Percentiles rank a stretch among this genome's conserved stretches.
phyloP scores from a whole-genome alignment of 1,140 invertebrate species.

The Hesperophylax magnus region DNA sequence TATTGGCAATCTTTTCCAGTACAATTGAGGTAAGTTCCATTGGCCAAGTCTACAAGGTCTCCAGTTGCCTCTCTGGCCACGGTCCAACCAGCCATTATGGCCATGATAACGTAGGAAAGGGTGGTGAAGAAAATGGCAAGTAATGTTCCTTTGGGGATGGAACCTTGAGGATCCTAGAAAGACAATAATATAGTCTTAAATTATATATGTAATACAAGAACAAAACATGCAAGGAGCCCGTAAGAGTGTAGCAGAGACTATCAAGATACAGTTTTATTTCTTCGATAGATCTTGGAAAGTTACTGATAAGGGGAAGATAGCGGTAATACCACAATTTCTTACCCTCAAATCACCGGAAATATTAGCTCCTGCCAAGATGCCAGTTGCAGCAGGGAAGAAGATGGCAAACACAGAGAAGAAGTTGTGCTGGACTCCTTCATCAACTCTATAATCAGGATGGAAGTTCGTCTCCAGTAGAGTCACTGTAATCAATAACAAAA shows the following conservation, averaged over 20 bases:
- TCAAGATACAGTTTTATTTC: background rate
- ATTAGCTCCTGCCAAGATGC: slow-evolving; percentile 93
- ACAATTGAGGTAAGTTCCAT: slow-evolving; percentile 70
- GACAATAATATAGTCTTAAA: background rate
- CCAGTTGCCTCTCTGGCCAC: slow-evolving; percentile 86
- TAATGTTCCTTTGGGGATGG: slow-evolving; percentile 93
- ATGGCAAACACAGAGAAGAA: slow-evolving; percentile 97
- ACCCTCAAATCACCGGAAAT: slow-evolving; percentile 95
- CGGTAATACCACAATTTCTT: slow-evolving; percentile 41
- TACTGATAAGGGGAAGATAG: no score
- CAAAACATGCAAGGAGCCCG: no score
- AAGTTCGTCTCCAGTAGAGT: slow-evolving; percentile 83
- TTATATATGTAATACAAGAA: no score
- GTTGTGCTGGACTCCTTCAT: slow-evolving; percentile 79
- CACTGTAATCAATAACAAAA: slow-evolving; percentile 70
- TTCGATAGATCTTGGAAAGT: background rate
- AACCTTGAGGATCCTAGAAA: slow-evolving; percentile 88
- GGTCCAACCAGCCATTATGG: slow-evolving; percentile 81
- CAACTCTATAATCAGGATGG: slow-evolving; percentile 80
- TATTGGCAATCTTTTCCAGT: slow-evolving; percentile 73
- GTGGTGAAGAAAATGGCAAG: slow-evolving; percentile 90
- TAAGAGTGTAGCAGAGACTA: no score
- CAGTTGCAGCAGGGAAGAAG: slow-evolving; percentile 97
- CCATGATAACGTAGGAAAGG: slow-evolving; percentile 87
- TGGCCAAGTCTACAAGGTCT: slow-evolving; percentile 70